Evolutionary conservation across 2,888 invertebrate genomes (phyloP), one percentile per base, ranked within the genome.

Genomic region (Enchytraeus crypticus): DNA sequence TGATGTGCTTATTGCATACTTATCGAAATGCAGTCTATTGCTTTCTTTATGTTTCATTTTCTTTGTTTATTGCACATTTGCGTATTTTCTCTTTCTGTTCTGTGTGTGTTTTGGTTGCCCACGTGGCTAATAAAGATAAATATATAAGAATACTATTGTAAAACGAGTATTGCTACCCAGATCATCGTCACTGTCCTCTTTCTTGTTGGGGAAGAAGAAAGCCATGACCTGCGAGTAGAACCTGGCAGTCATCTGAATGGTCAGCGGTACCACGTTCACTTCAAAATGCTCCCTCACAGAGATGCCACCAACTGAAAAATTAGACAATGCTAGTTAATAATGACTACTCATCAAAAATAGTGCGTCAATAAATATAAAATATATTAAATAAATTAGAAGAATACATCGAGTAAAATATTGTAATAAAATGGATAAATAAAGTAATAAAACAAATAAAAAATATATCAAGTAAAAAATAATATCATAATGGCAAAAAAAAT

Each of bases 161-260:
- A 47, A 26, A 26, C 8, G 49, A 5, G 23, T 21, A 5, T 5
- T 8, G 23, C 8, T 5, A 60, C 60, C 54, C 14, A 33, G 21
- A 23, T 61, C 64, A 5, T 63, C 68, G 21, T 68, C 67, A n/a
- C 45, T 57, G 23, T 69, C 66, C 2, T 45, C 61, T 14, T 65
- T 53, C 43, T 64, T 65, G 18, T 60, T 64, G 3, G 66, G 66
- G 67, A 98, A 98, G 80, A 95, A 96, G 80, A 96, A 98, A 80
- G 89, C 90, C 73, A 97, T 84, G 88, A 98, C 92, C 49, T 92
- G 93, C 77, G 90, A 90, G 83, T 91, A 98, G 81, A 96, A 93
- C 78, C 92, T 91, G 79, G 95, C 92, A 0, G 95, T 96, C 59
- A 96, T 72, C 66, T 82, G 81, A 82, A 68, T 88, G 86, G 86